These are phyloP conservation scores for Tetramorium parvispinum DNA, from an alignment of 1,140 invertebrate genomes.

Conservation along the genomic window DNA sequence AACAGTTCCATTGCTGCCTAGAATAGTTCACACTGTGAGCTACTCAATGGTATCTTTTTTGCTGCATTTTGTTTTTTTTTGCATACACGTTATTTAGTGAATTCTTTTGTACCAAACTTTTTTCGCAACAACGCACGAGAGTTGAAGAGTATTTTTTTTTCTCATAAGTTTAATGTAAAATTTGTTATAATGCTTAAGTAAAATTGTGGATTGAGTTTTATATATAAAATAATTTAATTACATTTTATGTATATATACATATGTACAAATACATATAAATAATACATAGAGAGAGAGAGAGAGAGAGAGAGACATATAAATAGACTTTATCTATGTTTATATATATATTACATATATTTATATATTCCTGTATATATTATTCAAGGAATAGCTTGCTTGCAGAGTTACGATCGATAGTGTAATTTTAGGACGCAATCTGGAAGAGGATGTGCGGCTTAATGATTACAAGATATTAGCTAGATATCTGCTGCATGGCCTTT, in stretches of 20 bases:
- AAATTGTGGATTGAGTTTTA: neutral
- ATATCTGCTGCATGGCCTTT: conserved; percentile 37
- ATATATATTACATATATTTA: too few relatives aligned
- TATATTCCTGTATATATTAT: neutral
- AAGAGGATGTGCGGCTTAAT: conserved; percentile 66
- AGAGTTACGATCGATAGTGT: conserved; percentile 16
- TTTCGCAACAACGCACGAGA: neutral
- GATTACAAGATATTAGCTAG: conserved; percentile 70
- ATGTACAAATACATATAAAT: too few relatives aligned
- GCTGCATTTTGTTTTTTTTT: neutral
- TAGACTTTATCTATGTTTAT: too few relatives aligned
- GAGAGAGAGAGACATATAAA: too few relatives aligned
- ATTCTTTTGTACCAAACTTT: neutral
- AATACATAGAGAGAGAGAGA: too few relatives aligned
- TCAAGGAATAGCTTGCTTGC: neutral
- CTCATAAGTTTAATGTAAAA: neutral
- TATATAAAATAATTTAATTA: conserved; percentile 12
- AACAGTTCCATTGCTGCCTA: conserved; percentile 73
- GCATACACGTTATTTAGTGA: neutral
- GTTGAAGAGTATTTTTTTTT: neutral
- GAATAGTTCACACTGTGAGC: neutral
- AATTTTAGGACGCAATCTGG: conserved; percentile 54
- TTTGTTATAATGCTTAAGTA: neutral
- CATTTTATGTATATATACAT: too few relatives aligned
- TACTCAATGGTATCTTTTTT: neutral